Base-by-base conservation (phyloP, 2,113 vertebrate genomes). In the Phrynosoma platyrhinos region DNA sequence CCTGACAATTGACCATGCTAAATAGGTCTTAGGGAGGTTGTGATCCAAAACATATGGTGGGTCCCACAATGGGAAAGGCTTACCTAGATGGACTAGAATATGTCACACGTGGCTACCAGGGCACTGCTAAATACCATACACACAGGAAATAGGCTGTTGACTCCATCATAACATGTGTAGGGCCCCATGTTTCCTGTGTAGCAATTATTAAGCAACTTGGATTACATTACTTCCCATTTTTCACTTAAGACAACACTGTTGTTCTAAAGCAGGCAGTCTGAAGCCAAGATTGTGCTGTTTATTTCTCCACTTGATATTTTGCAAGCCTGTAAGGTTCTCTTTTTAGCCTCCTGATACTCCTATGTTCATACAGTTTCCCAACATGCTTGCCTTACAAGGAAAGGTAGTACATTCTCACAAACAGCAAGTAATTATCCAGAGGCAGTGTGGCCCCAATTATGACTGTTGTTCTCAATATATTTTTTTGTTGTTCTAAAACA, bases 191-290 rank as follows among this genome's bases (percentile, higher is more conserved):
- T 86, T 78, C 80, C 87, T 78, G 4, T 86, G 58, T 23, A 86
- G 55, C 72, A 64, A 66, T 47, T 52, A 69, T 86, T 75, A 87
- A 87, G 79, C 71, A 82, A 82, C 32, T 42, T 82, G 40, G 72
- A 75, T 82, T 66, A 42, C 62, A 76, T 32, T 68, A 55, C 81
- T 88, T 88, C 86, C 76, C 80, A 53, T 40, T 77, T 40, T 7
- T 81, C n/a, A 53, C 40, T 30, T 47, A 76, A 32, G 68, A 62
- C 27, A 53, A 62, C 27, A 40, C 10, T 82, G 36, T n/a, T 52
- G 30, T 53, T 68, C 42, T 68, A 76, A 75, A 82, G 58, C 58
- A 77, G 58, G 80, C 80, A 52, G 53, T 76, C 62, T 62, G 10
- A 62, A 76, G 40, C 55, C 55, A 62, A 30, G n/a, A 52, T 14